Percentiles rank a stretch among this genome's conserved stretches.
phyloP scores from a whole-genome alignment of 2,113 vertebrate species.

The Lota lota region DNA sequence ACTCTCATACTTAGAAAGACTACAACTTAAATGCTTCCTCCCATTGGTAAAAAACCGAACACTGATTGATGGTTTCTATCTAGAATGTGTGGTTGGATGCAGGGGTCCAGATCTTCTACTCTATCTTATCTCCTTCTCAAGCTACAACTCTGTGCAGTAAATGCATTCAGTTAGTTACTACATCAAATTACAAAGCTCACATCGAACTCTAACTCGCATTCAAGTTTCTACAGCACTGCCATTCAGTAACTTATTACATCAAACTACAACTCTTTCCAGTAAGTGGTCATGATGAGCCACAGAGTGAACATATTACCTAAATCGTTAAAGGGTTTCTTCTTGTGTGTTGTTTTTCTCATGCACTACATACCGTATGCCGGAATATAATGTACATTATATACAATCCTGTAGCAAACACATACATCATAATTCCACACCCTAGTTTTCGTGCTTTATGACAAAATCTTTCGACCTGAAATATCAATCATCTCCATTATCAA shows the following conservation, averaged over 20 bases:
- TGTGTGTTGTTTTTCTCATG: neutral
- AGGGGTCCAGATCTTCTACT: slow-evolving; percentile 93
- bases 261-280: neutral
- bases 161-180: slow-evolving; percentile 63
- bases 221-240: too few relatives aligned
- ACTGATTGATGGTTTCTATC: neutral
- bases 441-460: neutral
- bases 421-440: too few relatives aligned
- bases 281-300: neutral
- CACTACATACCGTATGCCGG: neutral
- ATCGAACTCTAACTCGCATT: too few relatives aligned
- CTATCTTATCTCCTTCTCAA: slow-evolving; percentile 97
- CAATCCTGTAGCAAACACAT: too few relatives aligned
- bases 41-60: neutral
- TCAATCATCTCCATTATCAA: too few relatives aligned
- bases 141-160: slow-evolving; percentile 96
- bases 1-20: slow-evolving; percentile 69
- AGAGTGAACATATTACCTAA: neutral
- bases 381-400: neutral
- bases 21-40: neutral
- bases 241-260: too few relatives aligned
- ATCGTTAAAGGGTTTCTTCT: too few relatives aligned
- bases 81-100: slow-evolving; percentile 83
- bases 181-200: too few relatives aligned
- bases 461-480: neutral